These are phyloP conservation scores for Mirounga angustirostris DNA, from an alignment of 2,113 vertebrate species.

Conservation along the genomic window DNA sequence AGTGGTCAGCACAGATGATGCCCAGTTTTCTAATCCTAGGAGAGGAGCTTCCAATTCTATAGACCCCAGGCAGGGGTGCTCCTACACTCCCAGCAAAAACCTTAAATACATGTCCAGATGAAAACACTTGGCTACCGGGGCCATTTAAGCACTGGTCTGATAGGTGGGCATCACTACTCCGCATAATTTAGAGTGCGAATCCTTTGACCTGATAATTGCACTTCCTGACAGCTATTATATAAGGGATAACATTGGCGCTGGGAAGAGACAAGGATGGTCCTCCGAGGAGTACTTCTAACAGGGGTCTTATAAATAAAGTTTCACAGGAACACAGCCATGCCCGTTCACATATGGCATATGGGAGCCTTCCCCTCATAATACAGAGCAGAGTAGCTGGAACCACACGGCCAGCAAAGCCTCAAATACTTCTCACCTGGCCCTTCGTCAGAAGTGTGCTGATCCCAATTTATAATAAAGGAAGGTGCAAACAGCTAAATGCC, in stretches of 20 bases:
- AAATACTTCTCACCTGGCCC: neutral
- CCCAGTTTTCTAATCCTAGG: neutral
- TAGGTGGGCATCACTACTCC: too few species aligned
- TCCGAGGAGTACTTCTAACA: neutral
- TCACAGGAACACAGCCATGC: too few species aligned
- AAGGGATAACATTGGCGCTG: neutral
- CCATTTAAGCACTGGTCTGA: neutral
- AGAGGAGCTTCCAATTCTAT: neutral
- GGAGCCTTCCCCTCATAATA: neutral
- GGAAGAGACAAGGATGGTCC: neutral
- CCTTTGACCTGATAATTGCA: neutral
- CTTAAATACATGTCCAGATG: neutral
- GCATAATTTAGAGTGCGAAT: neutral
- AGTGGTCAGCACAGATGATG: rapidly evolving
- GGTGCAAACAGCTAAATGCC: neutral
- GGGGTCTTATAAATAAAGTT: neutral
- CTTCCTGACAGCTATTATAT: neutral
- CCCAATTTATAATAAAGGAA: neutral
- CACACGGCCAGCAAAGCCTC: too few species aligned
- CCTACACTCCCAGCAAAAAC: neutral
- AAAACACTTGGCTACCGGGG: neutral
- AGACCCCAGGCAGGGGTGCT: neutral
- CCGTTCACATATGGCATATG: rapidly evolving
- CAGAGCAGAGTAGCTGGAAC: neutral
- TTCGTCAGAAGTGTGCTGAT: neutral